Evolutionary conservation across 2,888 invertebrate species (phyloP), one percentile per base, ranked within the genome.

Genomic region (Terebella lapidaria): DNA sequence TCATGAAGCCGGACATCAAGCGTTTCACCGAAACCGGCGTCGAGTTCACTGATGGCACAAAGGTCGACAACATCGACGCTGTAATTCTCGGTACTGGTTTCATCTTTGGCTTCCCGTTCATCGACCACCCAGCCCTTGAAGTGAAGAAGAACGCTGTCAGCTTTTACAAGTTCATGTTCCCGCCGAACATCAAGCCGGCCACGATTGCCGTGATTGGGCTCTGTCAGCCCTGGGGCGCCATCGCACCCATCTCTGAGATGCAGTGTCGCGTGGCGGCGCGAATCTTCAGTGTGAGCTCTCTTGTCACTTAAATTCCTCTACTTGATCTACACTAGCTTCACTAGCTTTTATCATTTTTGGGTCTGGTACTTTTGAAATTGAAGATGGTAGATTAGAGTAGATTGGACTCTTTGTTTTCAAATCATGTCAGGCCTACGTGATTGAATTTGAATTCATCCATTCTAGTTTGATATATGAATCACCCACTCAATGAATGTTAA

Each of bases 161-260:
- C 3, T 67, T 83, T 45, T 83, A 74, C 69, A 77, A 81, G 65
- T 78, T 76, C 66, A 75, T 79, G 66, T 82, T 79, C 58, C 79
- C 80, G 5, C 78, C 80, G 0, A 67, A 77, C 26, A 66, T 78
- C 15, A 60, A 68, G 25, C 71, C 71, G 3, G 65, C 63, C 10
- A 82, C 82, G 0, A 67, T 84, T 51, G 82, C 80, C 27, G 71
- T 83, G 20, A 78, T 84, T 59, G 83, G 82, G 4, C 75, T 77
- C 58, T 69, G 80, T 27, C 80, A 83, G 70, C 82, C 82, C 0
- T 66, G 76, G 22, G 83, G 83, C 4, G 78, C 82, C 2, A 72
- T 83, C n/a, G 77, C 80, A 72, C 83, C 83, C 0, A 78, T 83
- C 1, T 72, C 79, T n/a, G 83, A 83, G 66, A 69, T 83, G 69